Conservation (phyloP, 2,113 vertebrate species). For the human (Homo sapiens) region GRCh38 chr6:125787001-125787500, state of each 20-base stretch:
- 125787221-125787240: neutral
- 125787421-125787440: neutral
- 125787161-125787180: too few relatives aligned
- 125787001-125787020: too few relatives aligned
- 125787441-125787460: neutral
- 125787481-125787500: neutral
- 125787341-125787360: neutral
- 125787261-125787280: neutral
- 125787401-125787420: neutral
- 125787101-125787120: too few relatives aligned
- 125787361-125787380: neutral
- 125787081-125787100: too few relatives aligned
- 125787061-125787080: too few relatives aligned
- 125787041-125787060: too few relatives aligned
- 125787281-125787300: neutral
- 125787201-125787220: neutral
- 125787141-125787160: neutral
- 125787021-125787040: too few relatives aligned
- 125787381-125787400: neutral
- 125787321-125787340: neutral
- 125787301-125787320: neutral
- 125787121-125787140: too few relatives aligned
- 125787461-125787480: too few relatives aligned
- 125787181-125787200: neutral
- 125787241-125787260: neutral